These are phyloP conservation scores for Nezara viridula DNA, from an alignment of 2,888 invertebrate genomes.

Conservation along the genomic window DNA sequence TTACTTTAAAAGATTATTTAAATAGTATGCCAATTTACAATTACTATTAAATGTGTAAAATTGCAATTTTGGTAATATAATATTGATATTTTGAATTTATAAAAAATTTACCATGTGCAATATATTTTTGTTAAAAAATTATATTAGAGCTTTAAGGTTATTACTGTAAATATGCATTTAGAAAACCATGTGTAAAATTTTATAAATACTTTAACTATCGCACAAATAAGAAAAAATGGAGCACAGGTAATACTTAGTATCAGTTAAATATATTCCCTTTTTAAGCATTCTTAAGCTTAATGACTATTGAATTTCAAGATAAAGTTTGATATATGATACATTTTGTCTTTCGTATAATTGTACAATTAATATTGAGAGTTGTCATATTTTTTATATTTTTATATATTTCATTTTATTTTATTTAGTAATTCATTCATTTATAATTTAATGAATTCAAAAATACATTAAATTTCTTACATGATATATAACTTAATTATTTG, in stretches of 20 bases:
- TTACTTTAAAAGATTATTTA: background rate
- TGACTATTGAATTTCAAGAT: conserved; percentile 18
- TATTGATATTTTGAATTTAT: conserved; percentile 13
- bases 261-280: conserved; percentile 8
- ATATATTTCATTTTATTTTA: conserved; percentile 11
- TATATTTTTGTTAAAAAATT: conserved; percentile 56
- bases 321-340: conserved; percentile 19
- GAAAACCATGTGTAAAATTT: conserved; percentile 9
- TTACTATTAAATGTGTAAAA: background rate
- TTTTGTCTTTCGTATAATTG: conserved; percentile 49
- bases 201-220: conserved; percentile 28
- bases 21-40: background rate
- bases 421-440: conserved; percentile 1
- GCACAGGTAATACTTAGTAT: conserved; percentile 10
- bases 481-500: background rate
- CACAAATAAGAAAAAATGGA: conserved; percentile 33
- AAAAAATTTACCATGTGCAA: conserved; percentile 21
- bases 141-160: conserved; percentile 53
- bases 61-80: background rate
- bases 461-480: background rate
- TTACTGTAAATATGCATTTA: conserved; percentile 34
- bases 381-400: conserved; percentile 48
- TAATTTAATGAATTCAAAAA: conserved; percentile 1
- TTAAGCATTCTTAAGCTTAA: conserved; percentile 51
- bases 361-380: conserved; percentile 44